A percentile compares a stretch with the other conserved stretches of the same genome.
Evolutionary conservation across 1,140 invertebrate species (phyloP).

Genomic region (Homarus americanus): DNA sequence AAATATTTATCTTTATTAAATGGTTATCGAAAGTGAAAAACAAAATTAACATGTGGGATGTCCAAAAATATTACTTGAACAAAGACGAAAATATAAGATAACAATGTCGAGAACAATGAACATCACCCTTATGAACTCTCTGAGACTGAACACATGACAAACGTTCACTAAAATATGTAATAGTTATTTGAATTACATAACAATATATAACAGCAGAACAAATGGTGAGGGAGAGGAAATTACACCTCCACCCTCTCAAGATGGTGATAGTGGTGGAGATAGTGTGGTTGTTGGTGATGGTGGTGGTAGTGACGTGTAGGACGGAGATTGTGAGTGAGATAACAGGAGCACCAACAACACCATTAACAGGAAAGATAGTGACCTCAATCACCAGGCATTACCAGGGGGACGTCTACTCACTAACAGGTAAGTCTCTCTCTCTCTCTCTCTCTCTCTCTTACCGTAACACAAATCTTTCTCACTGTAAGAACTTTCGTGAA

Average conservation of each 20-base stretch:
- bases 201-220: no score
- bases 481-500: no score
- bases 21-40: no score
- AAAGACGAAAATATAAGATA: no score
- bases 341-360: no score
- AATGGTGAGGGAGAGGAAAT: no score
- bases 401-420: constrained; percentile 11
- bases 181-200: no score
- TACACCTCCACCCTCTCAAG: neutral
- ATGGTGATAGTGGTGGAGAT: neutral
- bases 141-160: neutral
- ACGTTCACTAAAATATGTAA: no score
- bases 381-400: constrained; percentile 25
- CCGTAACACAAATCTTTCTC: no score
- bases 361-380: neutral
- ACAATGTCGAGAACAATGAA: neutral
- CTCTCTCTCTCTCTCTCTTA: neutral
- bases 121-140: neutral
- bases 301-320: neutral
- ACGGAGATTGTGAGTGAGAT: neutral
- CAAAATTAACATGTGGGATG: no score
- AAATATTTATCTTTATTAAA: no score
- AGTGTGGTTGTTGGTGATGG: constrained; percentile 8
- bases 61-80: no score
- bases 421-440: constrained; percentile 3